These are phyloP conservation scores for Parnassius glacialis DNA, from an alignment of 2,888 invertebrate species.

Conservation along the genomic window DNA sequence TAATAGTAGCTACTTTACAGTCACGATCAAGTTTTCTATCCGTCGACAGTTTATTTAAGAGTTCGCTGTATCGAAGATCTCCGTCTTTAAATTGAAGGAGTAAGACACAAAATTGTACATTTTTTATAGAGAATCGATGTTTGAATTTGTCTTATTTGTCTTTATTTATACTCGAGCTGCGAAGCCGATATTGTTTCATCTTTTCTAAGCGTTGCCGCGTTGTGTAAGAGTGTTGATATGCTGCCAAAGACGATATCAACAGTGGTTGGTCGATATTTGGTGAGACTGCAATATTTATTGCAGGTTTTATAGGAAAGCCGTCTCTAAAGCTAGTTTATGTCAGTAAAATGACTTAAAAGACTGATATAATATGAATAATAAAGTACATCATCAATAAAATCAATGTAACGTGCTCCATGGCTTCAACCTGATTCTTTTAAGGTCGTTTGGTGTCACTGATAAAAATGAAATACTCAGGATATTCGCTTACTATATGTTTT, in stretches of 20 bases:
- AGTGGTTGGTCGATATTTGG: neutral
- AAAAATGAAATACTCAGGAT: too few relatives aligned
- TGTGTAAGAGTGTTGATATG: constrained; percentile 8
- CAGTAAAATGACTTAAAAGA: too few relatives aligned
- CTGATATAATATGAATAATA: too few relatives aligned
- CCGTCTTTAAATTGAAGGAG: neutral
- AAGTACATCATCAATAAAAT: too few relatives aligned
- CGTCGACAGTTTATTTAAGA: constrained; percentile 26
- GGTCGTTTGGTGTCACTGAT: too few relatives aligned
- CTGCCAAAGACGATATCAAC: neutral
- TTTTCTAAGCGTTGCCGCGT: constrained; percentile 22
- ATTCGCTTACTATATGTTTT: too few relatives aligned
- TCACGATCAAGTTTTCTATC: constrained; percentile 27
- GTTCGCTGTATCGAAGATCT: constrained; percentile 5
- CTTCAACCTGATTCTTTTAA: too few relatives aligned
- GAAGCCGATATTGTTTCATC: constrained; percentile 32
- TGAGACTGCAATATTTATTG: too few relatives aligned
- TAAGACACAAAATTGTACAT: constrained; percentile 15
- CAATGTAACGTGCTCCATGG: too few relatives aligned
- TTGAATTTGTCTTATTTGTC: constrained; percentile 20
- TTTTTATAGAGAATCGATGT: constrained; percentile 20
- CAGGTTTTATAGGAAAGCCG: too few relatives aligned
- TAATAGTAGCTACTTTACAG: constrained; percentile 22
- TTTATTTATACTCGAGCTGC: constrained; percentile 28
- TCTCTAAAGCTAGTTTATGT: too few relatives aligned